Base-by-base conservation (phyloP, 2,797 vertebrate species). In the Manis javanica region DNA sequence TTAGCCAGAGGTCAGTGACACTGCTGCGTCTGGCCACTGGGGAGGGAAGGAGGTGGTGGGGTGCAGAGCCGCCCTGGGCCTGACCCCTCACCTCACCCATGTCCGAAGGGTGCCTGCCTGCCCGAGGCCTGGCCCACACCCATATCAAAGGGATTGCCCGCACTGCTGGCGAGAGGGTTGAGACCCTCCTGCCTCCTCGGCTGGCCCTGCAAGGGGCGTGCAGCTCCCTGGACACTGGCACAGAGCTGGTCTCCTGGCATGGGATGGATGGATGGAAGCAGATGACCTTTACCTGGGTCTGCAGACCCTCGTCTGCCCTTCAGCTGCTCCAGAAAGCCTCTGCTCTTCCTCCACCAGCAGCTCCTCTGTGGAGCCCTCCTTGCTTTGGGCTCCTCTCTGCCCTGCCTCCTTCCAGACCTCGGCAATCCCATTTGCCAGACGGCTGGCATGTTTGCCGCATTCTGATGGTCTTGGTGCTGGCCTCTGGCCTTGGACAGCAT, bases 381-480 rank as follows among this genome's bases (percentile, higher is more conserved):
- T 0, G 10, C 18, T 23, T 16, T 1, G 26, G 26, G 12, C 26
- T 34, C 26, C 51, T 37, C 46, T 34, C n/a, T 39, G 2, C 0
- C 0, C 5, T 11, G 29, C 39, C 19, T 53, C 19, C 23, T 42
- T 23, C 19, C 34, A 55, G 18, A 14, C 53, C 49, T 57, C 51
- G 77, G 93, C 16, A 14, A 13, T 6, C 12, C 4, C 2, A 7
- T 19, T 13, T 59, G 5, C 53, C 46, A 13, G 37, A 6, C 63
- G 1, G 3, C 34, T 1, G 49, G 5, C 1, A 0, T 0, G 0
- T 51, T 37, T 3, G 39, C 18, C 51, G 9, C 15, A 0, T 26
- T 39, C 53, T 59, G 2, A 42, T 21, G 12, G 15, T 46, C 24
- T 71, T 0, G 55, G 39, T 53, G 61, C 39, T 1, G 2, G 19